Percentiles rank a stretch among this genome's conserved stretches.
Evolutionary conservation across 2,888 invertebrate genomes (phyloP).

Genomic region (Melikaiella ostensackeni): DNA sequence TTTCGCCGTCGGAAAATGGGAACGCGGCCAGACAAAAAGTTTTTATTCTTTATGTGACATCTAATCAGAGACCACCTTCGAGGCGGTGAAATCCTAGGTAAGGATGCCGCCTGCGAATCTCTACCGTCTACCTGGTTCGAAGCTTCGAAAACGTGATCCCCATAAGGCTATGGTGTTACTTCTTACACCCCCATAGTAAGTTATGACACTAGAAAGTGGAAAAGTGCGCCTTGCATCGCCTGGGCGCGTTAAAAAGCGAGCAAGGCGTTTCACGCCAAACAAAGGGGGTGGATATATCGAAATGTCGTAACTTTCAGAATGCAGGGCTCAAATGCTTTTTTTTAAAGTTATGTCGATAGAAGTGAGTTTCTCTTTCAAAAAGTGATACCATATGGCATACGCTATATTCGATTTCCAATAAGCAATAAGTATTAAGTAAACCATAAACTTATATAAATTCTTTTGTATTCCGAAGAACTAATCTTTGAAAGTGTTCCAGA

Average conservation of each 20-base stretch:
- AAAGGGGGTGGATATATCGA: constrained; percentile 10
- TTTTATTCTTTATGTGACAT: constrained; percentile 72
- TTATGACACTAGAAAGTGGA: constrained; percentile 29
- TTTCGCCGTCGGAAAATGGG: constrained; percentile 59
- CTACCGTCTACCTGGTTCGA: background rate
- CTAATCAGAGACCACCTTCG: constrained; percentile 58
- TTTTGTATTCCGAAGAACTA: background rate
- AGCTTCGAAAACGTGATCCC: constrained; percentile 10
- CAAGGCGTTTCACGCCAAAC: constrained; percentile 24
- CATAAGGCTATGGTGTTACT: constrained; percentile 5
- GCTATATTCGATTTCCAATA: constrained; percentile 12
- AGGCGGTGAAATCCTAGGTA: constrained; percentile 9
- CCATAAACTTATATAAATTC: background rate
- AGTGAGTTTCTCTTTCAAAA: background rate
- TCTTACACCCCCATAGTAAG: constrained; percentile 23
- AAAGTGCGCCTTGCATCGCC: constrained; percentile 10
- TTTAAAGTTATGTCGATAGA: constrained; percentile 23
- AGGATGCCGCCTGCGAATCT: constrained; percentile 42
- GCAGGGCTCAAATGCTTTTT: background rate
- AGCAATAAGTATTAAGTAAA: background rate
- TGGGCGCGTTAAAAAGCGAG: background rate
- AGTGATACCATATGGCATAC: constrained; percentile 23
- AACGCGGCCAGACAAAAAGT: constrained; percentile 63
- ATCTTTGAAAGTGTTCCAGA: background rate
- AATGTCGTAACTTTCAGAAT: background rate